Evolutionary conservation across 2,888 invertebrate species (phyloP).

Genomic region (Coelinius sp.): DNA sequence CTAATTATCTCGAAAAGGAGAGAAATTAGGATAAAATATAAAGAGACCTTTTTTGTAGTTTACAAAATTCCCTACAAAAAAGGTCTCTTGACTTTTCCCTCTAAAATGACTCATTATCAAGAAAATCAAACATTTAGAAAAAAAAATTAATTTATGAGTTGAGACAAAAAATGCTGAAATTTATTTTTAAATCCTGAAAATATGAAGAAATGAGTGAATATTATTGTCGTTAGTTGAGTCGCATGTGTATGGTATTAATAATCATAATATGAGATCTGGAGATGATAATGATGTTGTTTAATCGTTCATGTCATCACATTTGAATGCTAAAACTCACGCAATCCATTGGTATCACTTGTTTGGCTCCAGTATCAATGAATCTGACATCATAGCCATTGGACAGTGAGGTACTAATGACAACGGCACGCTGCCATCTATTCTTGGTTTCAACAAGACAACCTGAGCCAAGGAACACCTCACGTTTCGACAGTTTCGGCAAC

Average conservation of each 20-base stretch:
- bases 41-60: no score
- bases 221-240: background rate
- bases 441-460: constrained; percentile 65
- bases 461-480: constrained; percentile 63
- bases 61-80: no score
- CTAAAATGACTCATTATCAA: background rate
- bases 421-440: constrained; percentile 64
- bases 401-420: constrained; percentile 59
- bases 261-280: constrained; percentile 31
- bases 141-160: no score
- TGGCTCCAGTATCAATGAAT: constrained; percentile 66
- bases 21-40: no score
- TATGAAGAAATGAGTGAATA: constrained; percentile 20
- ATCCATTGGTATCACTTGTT: constrained; percentile 58
- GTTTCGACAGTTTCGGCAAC: constrained; percentile 62
- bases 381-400: constrained; percentile 58
- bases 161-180: constrained; percentile 14
- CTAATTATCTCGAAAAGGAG: background rate
- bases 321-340: constrained; percentile 61
- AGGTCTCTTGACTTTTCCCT: background rate
- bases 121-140: no score
- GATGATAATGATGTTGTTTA: constrained; percentile 34
- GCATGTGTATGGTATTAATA: constrained; percentile 33
- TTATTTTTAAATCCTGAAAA: constrained; percentile 31
- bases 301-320: constrained; percentile 36